Base-by-base conservation (phyloP, 2,888 invertebrate species). In the Spilosoma lubricipeda region DNA sequence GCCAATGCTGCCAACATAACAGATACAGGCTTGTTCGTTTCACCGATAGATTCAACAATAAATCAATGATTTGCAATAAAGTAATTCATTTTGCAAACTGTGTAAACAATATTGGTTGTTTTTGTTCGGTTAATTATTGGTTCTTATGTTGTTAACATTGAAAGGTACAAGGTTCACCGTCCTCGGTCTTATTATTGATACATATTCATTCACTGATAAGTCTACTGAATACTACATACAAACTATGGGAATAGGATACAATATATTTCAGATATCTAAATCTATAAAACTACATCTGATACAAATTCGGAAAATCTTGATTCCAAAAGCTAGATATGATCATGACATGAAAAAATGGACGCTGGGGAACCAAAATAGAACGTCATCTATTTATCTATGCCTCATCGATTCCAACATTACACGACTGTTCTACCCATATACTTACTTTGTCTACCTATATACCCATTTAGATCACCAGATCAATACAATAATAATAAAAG, bases 1-100 rank as follows among this genome's bases (percentile, higher is more conserved):
- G 76, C 65, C 76, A 73, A 73, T 73, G 92, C 87, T 87, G 89
- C 87, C 89, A 88, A 87, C 88, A 85, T 86, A 75, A 80, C 86
- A 81, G 85, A 85, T 86, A 85, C 82, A 80, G 82, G 75, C 84
- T 85, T 86, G 86, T 87, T 88, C 85, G 82, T 86, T 86, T 85
- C 74, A 73, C 75, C 80, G 72, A 81, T 85, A 85, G 85, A 81
- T 81, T 80, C 67, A 64, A 73, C 73, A 20, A 65, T 76, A 76
- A 76, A 76, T 76, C 76, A 76, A 71, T 73, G 68, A 71, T 18
- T 56, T 56, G 73, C 56, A 73, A 73, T 76, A 76, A 76, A 56
- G 73, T 70, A 70, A 73, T 71, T 73, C 73, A 71, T 73, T 76
- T 73, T 73, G 76, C 48, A 48, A 70, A 27, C 72, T 48, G 59